Conservation (phyloP, 2,888 invertebrate species). For the Acheta domesticus region DNA sequence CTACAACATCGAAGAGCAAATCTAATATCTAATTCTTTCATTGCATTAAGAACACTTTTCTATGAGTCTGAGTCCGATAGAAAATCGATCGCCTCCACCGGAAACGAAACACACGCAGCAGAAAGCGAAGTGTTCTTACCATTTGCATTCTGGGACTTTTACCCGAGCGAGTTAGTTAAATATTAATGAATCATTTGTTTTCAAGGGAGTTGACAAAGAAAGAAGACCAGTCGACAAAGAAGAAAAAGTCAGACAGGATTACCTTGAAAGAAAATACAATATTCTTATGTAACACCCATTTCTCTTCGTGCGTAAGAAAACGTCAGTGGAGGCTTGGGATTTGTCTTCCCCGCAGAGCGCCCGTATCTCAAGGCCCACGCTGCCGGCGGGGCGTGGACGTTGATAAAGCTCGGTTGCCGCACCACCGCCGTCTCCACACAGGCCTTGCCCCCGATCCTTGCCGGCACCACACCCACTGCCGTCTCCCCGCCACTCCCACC, state of each 20-base stretch:
- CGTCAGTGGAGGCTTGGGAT: neutral
- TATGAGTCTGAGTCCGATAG: too few relatives aligned
- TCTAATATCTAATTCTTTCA: too few relatives aligned
- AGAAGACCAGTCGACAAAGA: neutral
- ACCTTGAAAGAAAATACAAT: constrained; percentile 18
- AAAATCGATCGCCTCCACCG: too few relatives aligned
- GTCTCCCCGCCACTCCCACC: too few relatives aligned
- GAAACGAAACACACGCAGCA: too few relatives aligned
- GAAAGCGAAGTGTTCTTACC: neutral
- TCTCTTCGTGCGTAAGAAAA: neutral
- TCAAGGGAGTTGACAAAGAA: neutral
- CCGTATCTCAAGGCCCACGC: neutral
- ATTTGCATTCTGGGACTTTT: neutral
- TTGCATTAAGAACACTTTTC: too few relatives aligned
- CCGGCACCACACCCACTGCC: too few relatives aligned
- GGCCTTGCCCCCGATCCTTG: too few relatives aligned
- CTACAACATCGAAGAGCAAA: too few relatives aligned
- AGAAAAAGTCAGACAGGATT: neutral
- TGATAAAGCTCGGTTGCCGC: neutral
- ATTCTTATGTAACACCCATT: neutral
- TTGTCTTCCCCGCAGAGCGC: neutral
- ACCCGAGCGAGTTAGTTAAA: neutral
- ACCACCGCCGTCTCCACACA: too few relatives aligned
- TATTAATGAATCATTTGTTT: neutral
- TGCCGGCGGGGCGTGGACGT: neutral